Percentiles rank a stretch among this genome's conserved stretches.
Evolutionary conservation across 23 tunicate species (phyloP).

Genomic region (Trididemnum clinides): DNA sequence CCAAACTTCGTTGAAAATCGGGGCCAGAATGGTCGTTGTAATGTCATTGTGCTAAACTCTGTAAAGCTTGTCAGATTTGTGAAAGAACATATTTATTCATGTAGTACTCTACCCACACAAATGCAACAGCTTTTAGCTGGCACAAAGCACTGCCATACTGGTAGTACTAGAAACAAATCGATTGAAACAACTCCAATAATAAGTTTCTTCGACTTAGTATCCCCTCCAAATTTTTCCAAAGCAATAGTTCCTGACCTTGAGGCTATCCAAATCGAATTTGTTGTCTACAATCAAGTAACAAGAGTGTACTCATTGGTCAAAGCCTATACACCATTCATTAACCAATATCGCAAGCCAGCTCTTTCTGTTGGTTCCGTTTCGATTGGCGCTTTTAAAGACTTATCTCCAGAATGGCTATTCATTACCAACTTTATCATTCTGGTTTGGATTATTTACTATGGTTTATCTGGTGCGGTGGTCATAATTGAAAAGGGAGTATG

Average conservation of each 20-base stretch:
- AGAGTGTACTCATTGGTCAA: background rate
- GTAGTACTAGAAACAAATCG: background rate
- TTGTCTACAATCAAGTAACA: background rate
- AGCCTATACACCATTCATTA: background rate
- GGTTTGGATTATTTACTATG: background rate
- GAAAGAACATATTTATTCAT: background rate
- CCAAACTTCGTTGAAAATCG: background rate
- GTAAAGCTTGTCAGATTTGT: background rate
- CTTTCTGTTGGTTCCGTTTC: background rate
- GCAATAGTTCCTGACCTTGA: background rate
- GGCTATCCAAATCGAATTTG: background rate
- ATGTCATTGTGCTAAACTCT: background rate
- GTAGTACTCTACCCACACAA: background rate
- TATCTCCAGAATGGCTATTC: background rate
- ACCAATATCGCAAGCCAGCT: background rate
- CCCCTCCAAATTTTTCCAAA: background rate
- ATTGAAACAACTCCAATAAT: background rate
- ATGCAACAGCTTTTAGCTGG: slow-evolving; percentile 24
- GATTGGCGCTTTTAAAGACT: background rate
- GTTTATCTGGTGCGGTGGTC: background rate
- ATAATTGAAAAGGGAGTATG: background rate
- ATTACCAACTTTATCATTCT: background rate
- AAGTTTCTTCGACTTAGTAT: background rate
- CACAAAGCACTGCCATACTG: background rate
- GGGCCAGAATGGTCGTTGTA: background rate